Evolutionary conservation across 2,113 vertebrate genomes (phyloP).

Genomic region (Dicaeum eximium): DNA sequence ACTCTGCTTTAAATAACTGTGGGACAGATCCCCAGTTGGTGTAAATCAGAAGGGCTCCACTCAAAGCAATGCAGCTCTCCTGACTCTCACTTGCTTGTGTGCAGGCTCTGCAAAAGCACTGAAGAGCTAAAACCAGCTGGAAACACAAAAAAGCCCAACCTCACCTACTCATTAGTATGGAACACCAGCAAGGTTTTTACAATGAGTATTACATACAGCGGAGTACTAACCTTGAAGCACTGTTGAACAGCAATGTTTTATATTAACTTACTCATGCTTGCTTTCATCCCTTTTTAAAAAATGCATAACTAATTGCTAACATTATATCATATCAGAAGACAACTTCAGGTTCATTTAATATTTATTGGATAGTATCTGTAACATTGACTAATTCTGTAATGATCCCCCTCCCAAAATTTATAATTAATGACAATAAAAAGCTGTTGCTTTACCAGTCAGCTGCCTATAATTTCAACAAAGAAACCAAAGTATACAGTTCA

Average conservation of each 20-base stretch:
- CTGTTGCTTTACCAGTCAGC: not conserved
- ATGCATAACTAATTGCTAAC: constrained; percentile 56
- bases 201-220: constrained; percentile 29
- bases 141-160: not conserved
- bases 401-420: constrained; percentile 17
- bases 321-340: constrained; percentile 40
- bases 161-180: constrained; percentile 39
- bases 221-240: constrained; percentile 43
- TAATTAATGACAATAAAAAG: constrained; percentile 22
- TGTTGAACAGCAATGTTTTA: constrained; percentile 31
- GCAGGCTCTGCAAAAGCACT: not conserved
- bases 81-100: not conserved
- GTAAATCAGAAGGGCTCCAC: not conserved
- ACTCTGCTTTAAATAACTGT: constrained; percentile 5
- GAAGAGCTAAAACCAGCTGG: constrained; percentile 13
- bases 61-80: not conserved
- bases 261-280: constrained; percentile 41
- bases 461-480: not conserved
- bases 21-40: not conserved
- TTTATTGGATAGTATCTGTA: constrained; percentile 31
- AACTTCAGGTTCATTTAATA: constrained; percentile 55
- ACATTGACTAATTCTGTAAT: constrained; percentile 33
- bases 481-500: not conserved
- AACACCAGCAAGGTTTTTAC: constrained; percentile 16
- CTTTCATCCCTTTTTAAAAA: constrained; percentile 44